Evolutionary conservation across 2,888 invertebrate species (phyloP).

Genomic region (Geotrupes spiniger): DNA sequence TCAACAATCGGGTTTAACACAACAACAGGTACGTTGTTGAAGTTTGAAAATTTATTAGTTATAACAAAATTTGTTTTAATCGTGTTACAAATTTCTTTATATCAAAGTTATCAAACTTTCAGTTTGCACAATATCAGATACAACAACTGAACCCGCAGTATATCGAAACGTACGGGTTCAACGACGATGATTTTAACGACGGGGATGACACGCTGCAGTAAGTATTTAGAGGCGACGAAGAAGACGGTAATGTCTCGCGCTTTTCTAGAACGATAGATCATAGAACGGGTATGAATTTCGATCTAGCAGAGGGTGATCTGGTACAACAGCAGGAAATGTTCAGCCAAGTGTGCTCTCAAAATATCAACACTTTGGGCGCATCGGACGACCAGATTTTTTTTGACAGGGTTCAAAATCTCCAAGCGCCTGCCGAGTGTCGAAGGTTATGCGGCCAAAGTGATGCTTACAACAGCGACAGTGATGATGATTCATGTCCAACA

Average conservation of each 20-base stretch:
- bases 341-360: conserved; percentile 56
- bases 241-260: not conserved
- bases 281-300: conserved; percentile 47
- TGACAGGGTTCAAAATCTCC: conserved; percentile 51
- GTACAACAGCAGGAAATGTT: conserved; percentile 57
- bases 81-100: not conserved
- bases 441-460: conserved; percentile 39
- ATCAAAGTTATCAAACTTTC: conserved; percentile 40
- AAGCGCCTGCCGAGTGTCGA: conserved; percentile 54
- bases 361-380: conserved; percentile 45
- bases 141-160: conserved; percentile 61
- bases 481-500: conserved; percentile 47
- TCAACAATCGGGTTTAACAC: conserved; percentile 52
- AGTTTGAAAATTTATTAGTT: conserved; percentile 3
- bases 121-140: conserved; percentile 60
- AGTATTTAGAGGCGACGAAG: conserved; percentile 34
- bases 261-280: conserved; percentile 41
- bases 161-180: conserved; percentile 61
- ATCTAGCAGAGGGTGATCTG: conserved; percentile 52
- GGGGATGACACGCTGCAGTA: conserved; percentile 57
- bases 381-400: conserved; percentile 51
- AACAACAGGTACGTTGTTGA: conserved; percentile 52
- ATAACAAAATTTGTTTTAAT: too few relatives aligned
- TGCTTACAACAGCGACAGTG: conserved; percentile 53
- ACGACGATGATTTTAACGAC: conserved; percentile 62